Evolutionary conservation across 2,888 invertebrate genomes (phyloP).

Genomic region (Leptopilina syphax): DNA sequence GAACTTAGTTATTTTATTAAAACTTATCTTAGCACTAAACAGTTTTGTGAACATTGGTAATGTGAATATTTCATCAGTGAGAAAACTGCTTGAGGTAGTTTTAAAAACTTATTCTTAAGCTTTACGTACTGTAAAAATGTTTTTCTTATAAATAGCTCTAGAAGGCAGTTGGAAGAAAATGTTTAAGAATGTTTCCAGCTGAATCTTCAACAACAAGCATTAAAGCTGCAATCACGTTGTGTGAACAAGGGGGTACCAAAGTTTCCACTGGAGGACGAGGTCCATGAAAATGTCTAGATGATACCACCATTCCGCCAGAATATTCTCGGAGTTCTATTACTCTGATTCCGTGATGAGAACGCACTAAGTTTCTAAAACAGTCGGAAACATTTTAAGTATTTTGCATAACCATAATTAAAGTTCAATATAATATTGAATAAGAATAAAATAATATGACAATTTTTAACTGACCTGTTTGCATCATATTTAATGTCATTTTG

Average conservation of each 20-base stretch:
- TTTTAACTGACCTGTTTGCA: slow-evolving; percentile 66
- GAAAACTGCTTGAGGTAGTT: slow-evolving; percentile 24
- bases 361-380: slow-evolving; percentile 69
- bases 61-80: slow-evolving; percentile 17
- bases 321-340: slow-evolving; percentile 73
- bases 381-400: not conserved
- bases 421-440: too few species aligned
- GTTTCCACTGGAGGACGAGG: slow-evolving; percentile 71
- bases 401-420: not conserved
- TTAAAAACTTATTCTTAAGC: slow-evolving; percentile 41
- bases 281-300: slow-evolving; percentile 72
- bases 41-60: not conserved
- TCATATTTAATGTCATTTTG: slow-evolving; percentile 69
- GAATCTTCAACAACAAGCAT: slow-evolving; percentile 84
- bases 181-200: slow-evolving; percentile 83
- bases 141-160: slow-evolving; percentile 65
- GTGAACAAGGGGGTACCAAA: slow-evolving; percentile 70
- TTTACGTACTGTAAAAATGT: slow-evolving; percentile 43
- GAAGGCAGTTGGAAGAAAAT: slow-evolving; percentile 79
- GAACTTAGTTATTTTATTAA: too few species aligned
- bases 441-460: too few species aligned
- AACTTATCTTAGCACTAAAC: too few species aligned
- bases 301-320: slow-evolving; percentile 71
- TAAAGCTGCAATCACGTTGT: slow-evolving; percentile 71
- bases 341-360: slow-evolving; percentile 72